phyloP scores from a whole-genome alignment of 2,888 invertebrate species.

The Clunio marinus region DNA sequence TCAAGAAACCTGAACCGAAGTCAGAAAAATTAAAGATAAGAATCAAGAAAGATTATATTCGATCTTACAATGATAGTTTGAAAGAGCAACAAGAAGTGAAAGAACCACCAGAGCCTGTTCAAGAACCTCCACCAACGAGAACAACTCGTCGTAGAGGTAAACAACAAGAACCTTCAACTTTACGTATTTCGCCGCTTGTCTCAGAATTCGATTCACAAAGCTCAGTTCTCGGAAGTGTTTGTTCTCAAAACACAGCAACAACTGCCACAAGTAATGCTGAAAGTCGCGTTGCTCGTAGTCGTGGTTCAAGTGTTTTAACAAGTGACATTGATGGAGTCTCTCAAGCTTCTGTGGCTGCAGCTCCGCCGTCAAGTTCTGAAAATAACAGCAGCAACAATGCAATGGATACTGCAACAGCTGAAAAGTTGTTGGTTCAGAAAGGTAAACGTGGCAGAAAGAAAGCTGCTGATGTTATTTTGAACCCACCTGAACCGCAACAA shows the following conservation, averaged over 20 bases:
- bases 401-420: not conserved
- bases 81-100: not conserved
- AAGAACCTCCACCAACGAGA: not conserved
- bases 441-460: slow-evolving; percentile 29
- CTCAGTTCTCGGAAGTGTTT: slow-evolving; percentile 51
- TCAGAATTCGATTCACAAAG: slow-evolving; percentile 43
- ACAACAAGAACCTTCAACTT: slow-evolving; percentile 2
- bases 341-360: slow-evolving; percentile 48
- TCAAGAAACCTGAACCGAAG: slow-evolving; percentile 39
- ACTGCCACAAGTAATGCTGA: slow-evolving; percentile 45
- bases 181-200: slow-evolving; percentile 25
- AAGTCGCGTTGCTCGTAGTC: slow-evolving; percentile 49
- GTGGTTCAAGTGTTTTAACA: slow-evolving; percentile 51
- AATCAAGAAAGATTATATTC: slow-evolving; percentile 21
- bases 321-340: slow-evolving; percentile 50
- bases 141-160: slow-evolving; percentile 10
- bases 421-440: not conserved
- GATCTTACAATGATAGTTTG: slow-evolving; percentile 33
- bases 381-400: slow-evolving; percentile 24
- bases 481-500: slow-evolving; percentile 18
- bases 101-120: not conserved
- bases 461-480: not conserved
- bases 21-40: slow-evolving; percentile 32
- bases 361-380: slow-evolving; percentile 16
- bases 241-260: slow-evolving; percentile 47